Evolutionary conservation across 2,888 invertebrate genomes (phyloP).

Genomic region (Eurytoma adleriae): DNA sequence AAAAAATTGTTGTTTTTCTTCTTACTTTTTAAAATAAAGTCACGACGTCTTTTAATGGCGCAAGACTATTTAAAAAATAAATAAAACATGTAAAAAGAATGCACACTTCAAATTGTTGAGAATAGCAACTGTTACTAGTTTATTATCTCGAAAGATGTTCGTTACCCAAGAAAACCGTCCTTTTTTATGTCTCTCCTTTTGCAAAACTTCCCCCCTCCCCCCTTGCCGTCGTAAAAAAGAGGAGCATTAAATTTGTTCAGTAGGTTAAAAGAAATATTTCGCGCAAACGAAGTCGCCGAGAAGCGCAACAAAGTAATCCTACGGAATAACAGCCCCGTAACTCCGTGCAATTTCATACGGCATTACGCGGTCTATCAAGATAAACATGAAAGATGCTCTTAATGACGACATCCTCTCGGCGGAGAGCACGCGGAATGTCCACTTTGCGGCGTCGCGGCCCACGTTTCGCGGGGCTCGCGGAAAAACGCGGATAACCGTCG

Average conservation of each 20-base stretch:
- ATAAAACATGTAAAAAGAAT: too few species aligned
- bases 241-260: background rate
- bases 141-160: too few species aligned
- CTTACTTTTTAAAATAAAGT: too few species aligned
- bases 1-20: too few species aligned
- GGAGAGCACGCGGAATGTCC: conserved; percentile 29
- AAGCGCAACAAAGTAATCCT: background rate
- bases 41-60: too few species aligned
- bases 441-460: conserved; percentile 21
- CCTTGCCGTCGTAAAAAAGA: background rate
- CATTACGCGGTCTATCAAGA: conserved; percentile 1
- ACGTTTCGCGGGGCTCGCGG: conserved; percentile 47
- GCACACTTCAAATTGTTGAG: too few species aligned
- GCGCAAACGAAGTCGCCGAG: background rate
- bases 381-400: conserved; percentile 49
- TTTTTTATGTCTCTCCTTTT: background rate
- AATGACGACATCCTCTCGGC: conserved; percentile 49
- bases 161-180: too few species aligned
- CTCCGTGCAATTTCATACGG: conserved; percentile 5
- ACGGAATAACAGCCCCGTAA: background rate
- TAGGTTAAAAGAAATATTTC: background rate
- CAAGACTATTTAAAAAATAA: too few species aligned
- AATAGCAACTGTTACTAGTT: too few species aligned
- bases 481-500: conserved; percentile 40
- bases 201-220: background rate